Evolutionary conservation across 2,113 vertebrate species (phyloP), one percentile per base, ranked within the genome.

Genomic region (Leuciscus idus): DNA sequence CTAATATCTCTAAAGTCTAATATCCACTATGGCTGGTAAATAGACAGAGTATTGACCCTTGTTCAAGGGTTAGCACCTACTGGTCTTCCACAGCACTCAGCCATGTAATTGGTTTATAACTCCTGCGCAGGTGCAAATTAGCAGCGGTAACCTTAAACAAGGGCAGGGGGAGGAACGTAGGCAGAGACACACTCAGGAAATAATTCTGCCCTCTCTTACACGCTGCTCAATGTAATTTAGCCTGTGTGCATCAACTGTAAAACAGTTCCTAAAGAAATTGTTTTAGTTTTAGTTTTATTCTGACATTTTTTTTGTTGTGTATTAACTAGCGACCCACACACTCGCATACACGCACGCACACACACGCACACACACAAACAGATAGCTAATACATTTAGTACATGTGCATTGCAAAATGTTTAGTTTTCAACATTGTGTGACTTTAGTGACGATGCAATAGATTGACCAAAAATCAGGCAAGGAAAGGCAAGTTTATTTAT

Each of bases 21-120:
- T 39, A n/a, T 78, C 13, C n/a, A 9, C 13, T 66, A 12, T 26
- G 26, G 77, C 52, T n/a, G 23, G 15, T 28, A 55, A 72, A 64
- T 52, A 12, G 30, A 43, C 75, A 61, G n/a, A 4, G 30, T 21
- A 50, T 55, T 74, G 84, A 79, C 84, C 81, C 33, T 33, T 39
- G 50, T 39, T 61, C 33, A 48, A 68, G 36, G 36, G 72, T 52
- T 86, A 30, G 74, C 19, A 52, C 28, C 28, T 30, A 59, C 23
- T 68, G 15, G 28, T 26, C 28, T 4, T 17, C 39, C 50, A 72
- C 10, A 52, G 19, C 66, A 55, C 62, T 79, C 78, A 89, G 79
- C 81, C 72, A 78, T 86, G 64, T 85, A 83, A 83, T 79, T 84
- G 77, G 61, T 73, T 75, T 84, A 86, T 70, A 72, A 72, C 76